These are phyloP conservation scores for Cheilosia urbana DNA, from an alignment of 2,888 invertebrate genomes.

Conservation along the genomic window DNA sequence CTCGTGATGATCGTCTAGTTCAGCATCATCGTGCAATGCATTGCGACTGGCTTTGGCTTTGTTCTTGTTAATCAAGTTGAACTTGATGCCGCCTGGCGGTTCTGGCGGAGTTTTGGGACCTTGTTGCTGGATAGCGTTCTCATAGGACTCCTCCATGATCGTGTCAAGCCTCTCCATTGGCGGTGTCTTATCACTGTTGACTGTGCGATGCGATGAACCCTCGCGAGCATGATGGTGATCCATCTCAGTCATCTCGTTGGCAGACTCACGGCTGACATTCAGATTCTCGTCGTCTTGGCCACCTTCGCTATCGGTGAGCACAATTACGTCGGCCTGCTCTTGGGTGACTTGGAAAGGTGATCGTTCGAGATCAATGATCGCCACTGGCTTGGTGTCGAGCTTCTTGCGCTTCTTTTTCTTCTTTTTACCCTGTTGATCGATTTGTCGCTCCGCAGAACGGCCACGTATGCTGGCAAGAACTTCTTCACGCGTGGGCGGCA, in stretches of 20 bases:
- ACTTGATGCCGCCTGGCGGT: constrained; percentile 86
- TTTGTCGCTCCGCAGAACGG: constrained; percentile 78
- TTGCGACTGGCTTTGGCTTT: constrained; percentile 86
- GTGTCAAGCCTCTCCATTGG: constrained; percentile 79
- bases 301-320: constrained; percentile 92
- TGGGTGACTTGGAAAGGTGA: constrained; percentile 94
- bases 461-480: constrained; percentile 79
- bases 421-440: constrained; percentile 76
- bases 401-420: constrained; percentile 85
- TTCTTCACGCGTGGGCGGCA: constrained; percentile 82
- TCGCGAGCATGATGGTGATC: constrained; percentile 63
- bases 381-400: constrained; percentile 87
- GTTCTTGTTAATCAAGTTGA: constrained; percentile 85
- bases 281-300: constrained; percentile 81
- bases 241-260: constrained; percentile 72
- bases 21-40: constrained; percentile 85
- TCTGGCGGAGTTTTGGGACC: constrained; percentile 92
- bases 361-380: constrained; percentile 93
- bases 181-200: constrained; percentile 79
- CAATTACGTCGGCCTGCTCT: constrained; percentile 91
- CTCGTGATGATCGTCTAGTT: constrained; percentile 52
- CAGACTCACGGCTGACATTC: constrained; percentile 77
- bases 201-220: constrained; percentile 77
- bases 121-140: constrained; percentile 83
- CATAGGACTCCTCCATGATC: constrained; percentile 82